Evolutionary conservation across 2,113 vertebrate species (phyloP).

Genomic region (Lampris megalopsis): DNA sequence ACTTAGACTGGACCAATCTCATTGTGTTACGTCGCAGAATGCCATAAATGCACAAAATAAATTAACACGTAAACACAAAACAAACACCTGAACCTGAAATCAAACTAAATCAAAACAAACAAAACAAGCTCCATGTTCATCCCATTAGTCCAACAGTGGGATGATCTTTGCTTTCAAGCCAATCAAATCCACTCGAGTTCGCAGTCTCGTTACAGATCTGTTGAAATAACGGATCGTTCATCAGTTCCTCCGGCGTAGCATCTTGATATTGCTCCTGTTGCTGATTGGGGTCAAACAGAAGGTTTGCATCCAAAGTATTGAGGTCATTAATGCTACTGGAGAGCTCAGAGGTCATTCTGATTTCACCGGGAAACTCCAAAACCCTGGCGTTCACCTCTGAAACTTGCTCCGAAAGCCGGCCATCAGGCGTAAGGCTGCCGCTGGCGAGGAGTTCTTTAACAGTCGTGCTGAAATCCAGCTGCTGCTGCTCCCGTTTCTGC

Average conservation of each 20-base stretch:
- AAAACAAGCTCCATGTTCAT: slow-evolving; percentile 84
- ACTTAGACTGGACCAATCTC: slow-evolving; percentile 93
- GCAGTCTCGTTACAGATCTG: slow-evolving; percentile 94
- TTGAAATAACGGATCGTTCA: slow-evolving; percentile 94
- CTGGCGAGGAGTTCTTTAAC: slow-evolving; percentile 91
- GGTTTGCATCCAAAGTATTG: slow-evolving; percentile 94
- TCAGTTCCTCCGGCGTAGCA: slow-evolving; percentile 91
- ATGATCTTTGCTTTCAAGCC: slow-evolving; percentile 99
- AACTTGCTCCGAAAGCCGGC: slow-evolving; percentile 88
- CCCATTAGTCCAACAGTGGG: slow-evolving; percentile 97
- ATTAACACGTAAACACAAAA: slow-evolving; percentile 56
- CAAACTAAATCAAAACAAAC: slow-evolving; percentile 38
- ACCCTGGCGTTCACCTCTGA: slow-evolving; percentile 84
- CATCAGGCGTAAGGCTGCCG: slow-evolving; percentile 85
- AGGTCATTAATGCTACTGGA: slow-evolving; percentile 96
- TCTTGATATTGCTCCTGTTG: slow-evolving; percentile 96
- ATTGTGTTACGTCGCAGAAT: slow-evolving; percentile 89
- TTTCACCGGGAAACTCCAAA: slow-evolving; percentile 90
- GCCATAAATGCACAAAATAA: slow-evolving; percentile 68
- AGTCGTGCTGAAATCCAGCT: slow-evolving; percentile 90
- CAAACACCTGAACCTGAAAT: slow-evolving; percentile 35
- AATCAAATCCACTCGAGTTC: slow-evolving; percentile 94
- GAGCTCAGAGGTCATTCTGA: slow-evolving; percentile 94
- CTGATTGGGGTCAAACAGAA: slow-evolving; percentile 95
- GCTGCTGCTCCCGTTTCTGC: slow-evolving; percentile 81